Evolutionary conservation across 2,888 invertebrate species (phyloP).

Genomic region (Fragum fragum): DNA sequence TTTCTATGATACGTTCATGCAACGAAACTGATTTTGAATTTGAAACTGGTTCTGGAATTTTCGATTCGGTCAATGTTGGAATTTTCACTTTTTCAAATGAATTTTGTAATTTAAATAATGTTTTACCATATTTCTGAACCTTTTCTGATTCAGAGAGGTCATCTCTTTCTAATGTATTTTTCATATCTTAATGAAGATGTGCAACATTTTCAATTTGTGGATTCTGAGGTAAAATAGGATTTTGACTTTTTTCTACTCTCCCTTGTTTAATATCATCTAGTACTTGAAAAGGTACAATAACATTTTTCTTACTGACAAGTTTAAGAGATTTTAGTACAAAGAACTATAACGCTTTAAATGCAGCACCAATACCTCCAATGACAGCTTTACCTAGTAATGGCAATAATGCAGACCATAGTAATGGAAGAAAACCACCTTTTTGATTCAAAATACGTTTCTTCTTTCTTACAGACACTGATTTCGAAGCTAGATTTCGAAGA

Average conservation of each 20-base stretch:
- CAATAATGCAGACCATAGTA: not conserved
- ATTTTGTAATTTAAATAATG: conserved; percentile 6
- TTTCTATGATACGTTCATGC: conserved; percentile 9
- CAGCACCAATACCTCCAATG: not conserved
- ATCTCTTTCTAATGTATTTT: not conserved
- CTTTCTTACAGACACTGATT: conserved; percentile 7
- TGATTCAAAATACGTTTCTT: conserved; percentile 22
- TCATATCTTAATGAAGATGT: conserved; percentile 14
- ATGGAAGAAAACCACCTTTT: conserved; percentile 31
- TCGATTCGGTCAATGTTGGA: not conserved
- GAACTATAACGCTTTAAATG: not conserved
- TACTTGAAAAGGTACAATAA: conserved; percentile 27
- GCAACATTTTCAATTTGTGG: conserved; percentile 12
- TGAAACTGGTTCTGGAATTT: not conserved
- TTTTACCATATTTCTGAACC: conserved; percentile 8
- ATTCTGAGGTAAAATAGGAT: conserved; percentile 20
- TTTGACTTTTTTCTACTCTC: conserved; percentile 18
- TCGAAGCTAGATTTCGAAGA: conserved; percentile 18
- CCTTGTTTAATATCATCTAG: conserved; percentile 22
- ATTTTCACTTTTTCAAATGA: not conserved
- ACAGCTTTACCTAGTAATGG: not conserved
- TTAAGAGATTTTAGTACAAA: not conserved
- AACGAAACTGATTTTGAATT: not conserved
- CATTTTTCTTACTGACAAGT: conserved; percentile 29
- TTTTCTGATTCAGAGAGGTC: conserved; percentile 22